These are phyloP conservation scores for Brachypalpus laphriformis DNA, from an alignment of 2,888 invertebrate genomes.

Conservation along the genomic window DNA sequence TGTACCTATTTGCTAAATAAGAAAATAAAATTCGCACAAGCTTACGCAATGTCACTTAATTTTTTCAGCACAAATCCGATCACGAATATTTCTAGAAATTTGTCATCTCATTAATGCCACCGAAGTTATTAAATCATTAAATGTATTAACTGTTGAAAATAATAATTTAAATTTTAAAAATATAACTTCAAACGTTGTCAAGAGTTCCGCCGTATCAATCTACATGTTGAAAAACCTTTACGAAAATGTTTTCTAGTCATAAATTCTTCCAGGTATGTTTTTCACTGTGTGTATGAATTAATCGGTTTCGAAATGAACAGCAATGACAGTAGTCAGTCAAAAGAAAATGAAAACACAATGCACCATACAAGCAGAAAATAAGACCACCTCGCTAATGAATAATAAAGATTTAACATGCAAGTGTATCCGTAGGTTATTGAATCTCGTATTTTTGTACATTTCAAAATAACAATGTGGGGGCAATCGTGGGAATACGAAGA, in stretches of 20 bases:
- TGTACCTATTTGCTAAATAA: not conserved
- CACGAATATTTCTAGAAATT: not conserved
- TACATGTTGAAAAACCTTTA: not conserved
- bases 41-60: conserved; percentile 14
- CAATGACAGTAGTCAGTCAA: conserved; percentile 2
- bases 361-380: conserved; percentile 2
- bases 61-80: not conserved
- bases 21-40: not conserved
- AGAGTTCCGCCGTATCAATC: not conserved
- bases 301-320: conserved; percentile 2
- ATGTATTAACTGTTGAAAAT: not conserved
- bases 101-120: conserved; percentile 21
- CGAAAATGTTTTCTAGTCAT: not conserved
- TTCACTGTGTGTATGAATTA: not conserved
- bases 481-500: conserved; percentile 1
- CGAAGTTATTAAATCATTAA: conserved; percentile 2
- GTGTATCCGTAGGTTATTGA: conserved; percentile 16
- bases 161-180: not conserved
- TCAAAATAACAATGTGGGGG: not conserved
- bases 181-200: conserved; percentile 10
- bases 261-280: not conserved
- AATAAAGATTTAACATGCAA: conserved; percentile 10
- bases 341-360: not conserved
- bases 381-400: not conserved
- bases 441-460: not conserved